A percentile compares a stretch with the other conserved stretches of the same genome.
Conservation (phyloP, 2,113 vertebrate species). For the Forbesichthys papilliferus region DNA sequence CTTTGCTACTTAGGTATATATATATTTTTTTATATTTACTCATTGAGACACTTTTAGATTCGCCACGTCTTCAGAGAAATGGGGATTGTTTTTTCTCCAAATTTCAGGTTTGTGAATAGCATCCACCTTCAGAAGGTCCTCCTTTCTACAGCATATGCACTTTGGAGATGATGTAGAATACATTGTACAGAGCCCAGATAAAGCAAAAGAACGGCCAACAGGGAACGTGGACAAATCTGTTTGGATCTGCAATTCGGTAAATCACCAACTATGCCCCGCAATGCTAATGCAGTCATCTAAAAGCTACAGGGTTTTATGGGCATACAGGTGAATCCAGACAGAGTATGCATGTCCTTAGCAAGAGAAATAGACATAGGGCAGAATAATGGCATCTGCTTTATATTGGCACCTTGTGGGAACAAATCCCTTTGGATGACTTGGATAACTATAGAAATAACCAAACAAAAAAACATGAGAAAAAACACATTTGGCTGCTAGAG, state of each 20-base stretch:
- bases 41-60: background rate
- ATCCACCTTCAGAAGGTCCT: background rate
- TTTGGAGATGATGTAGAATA: slow-evolving; percentile 20
- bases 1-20: slow-evolving; percentile 5
- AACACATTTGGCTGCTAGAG: slow-evolving; percentile 25
- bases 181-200: slow-evolving; percentile 28
- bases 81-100: background rate
- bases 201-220: slow-evolving; percentile 33
- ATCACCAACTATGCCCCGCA: slow-evolving; percentile 30
- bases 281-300: slow-evolving; percentile 16
- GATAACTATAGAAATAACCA: slow-evolving; percentile 20
- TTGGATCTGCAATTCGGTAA: slow-evolving; percentile 46
- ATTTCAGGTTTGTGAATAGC: slow-evolving; percentile 14
- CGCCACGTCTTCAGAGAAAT: slow-evolving; percentile 19
- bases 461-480: slow-evolving; percentile 7
- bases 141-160: slow-evolving; percentile 18
- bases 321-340: slow-evolving; percentile 35
- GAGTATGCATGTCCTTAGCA: background rate
- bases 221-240: slow-evolving; percentile 46
- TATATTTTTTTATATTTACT: slow-evolving; percentile 4
- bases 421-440: slow-evolving; percentile 20
- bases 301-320: slow-evolving; percentile 26
- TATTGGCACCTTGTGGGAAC: slow-evolving; percentile 10
- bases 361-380: background rate
- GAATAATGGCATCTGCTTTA: background rate